Evolutionary conservation across 2,113 vertebrate genomes (phyloP).

Genomic region (Pollachius pollachius): DNA sequence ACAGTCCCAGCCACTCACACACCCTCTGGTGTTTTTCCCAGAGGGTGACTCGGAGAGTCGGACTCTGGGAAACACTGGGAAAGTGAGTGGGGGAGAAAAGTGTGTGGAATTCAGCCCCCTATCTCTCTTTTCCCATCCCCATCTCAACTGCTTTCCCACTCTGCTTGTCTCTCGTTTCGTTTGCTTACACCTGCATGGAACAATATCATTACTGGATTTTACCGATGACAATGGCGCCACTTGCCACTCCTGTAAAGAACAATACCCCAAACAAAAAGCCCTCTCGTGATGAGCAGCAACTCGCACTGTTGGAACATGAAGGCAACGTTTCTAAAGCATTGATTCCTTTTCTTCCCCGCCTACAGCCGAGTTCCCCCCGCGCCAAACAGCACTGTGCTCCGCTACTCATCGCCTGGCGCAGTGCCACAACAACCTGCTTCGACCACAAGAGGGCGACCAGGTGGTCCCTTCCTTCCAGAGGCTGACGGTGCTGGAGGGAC

Average conservation of each 20-base stretch:
- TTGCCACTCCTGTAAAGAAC: background rate
- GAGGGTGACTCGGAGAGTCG: too few relatives aligned
- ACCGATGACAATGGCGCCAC: constrained; percentile 8
- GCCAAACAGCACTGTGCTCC: constrained; percentile 43
- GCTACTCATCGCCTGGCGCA: constrained; percentile 53
- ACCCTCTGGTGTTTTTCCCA: too few relatives aligned
- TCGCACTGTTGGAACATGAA: background rate
- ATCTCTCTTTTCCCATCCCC: too few relatives aligned
- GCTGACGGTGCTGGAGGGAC: constrained; percentile 71
- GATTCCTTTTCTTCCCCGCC: constrained; percentile 4
- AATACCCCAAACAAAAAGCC: constrained; percentile 7
- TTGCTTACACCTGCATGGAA: background rate
- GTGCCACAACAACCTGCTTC: constrained; percentile 31
- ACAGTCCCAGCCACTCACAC: too few relatives aligned
- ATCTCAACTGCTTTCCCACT: too few relatives aligned
- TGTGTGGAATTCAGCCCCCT: too few relatives aligned
- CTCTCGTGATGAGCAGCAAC: background rate
- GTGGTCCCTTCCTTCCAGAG: constrained; percentile 80
- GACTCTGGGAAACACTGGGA: too few relatives aligned
- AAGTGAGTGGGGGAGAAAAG: too few relatives aligned
- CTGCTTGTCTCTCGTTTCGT: too few relatives aligned
- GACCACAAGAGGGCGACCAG: constrained; percentile 72
- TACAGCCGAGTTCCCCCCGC: constrained; percentile 38
- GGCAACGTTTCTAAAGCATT: background rate
- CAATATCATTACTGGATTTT: background rate